Conservation (phyloP, 2,113 vertebrate species). For the Nesogale talazaci region DNA sequence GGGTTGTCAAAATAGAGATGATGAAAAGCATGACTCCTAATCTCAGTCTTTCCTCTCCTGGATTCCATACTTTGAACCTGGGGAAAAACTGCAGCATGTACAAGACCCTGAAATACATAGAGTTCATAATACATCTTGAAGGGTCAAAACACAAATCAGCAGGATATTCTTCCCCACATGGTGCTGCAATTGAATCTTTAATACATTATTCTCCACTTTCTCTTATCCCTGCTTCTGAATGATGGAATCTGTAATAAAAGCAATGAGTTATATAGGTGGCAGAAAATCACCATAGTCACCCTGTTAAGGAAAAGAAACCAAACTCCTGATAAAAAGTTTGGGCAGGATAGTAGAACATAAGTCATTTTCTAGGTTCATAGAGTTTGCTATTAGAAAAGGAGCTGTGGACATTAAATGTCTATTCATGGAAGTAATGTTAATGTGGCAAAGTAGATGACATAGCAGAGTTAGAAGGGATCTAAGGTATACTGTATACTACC, state of each 20-base stretch:
- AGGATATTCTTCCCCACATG: neutral
- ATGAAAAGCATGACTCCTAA: neutral
- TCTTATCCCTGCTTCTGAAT: neutral
- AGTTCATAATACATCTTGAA: neutral
- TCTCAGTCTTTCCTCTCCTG: neutral
- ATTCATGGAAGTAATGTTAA: neutral
- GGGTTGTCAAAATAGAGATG: neutral
- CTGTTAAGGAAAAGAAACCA: neutral
- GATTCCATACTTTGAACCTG: neutral
- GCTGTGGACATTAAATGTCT: neutral
- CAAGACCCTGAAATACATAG: neutral
- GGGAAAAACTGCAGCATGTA: neutral
- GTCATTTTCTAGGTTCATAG: neutral
- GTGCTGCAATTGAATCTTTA: neutral
- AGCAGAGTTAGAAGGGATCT: neutral
- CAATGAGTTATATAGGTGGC: neutral
- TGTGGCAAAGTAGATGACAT: neutral
- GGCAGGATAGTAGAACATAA: neutral
- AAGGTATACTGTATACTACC: too few relatives aligned
- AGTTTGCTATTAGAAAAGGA: neutral
- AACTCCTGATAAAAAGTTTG: neutral
- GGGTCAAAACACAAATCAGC: neutral
- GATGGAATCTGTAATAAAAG: neutral
- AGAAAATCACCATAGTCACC: neutral
- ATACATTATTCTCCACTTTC: neutral